Evolutionary conservation across 1,140 invertebrate species (phyloP).

Genomic region (Diachasmimorpha longicaudata): DNA sequence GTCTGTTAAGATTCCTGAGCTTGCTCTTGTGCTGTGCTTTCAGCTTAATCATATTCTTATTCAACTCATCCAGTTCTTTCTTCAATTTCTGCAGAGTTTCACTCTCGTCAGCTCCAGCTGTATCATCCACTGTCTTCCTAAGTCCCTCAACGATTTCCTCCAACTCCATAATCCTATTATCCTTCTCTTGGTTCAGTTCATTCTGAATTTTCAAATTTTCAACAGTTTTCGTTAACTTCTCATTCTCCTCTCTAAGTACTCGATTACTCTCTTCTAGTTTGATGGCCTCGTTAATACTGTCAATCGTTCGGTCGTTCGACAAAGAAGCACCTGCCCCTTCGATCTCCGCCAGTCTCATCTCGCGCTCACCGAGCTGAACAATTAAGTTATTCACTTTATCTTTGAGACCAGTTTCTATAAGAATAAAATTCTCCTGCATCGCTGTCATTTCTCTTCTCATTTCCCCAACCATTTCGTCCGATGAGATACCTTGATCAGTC

Average conservation of each 20-base stretch:
- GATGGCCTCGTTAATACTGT: conserved; percentile 43
- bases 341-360: conserved; percentile 50
- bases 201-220: conserved; percentile 47
- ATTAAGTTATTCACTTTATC: conserved; percentile 54
- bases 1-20: conserved; percentile 83
- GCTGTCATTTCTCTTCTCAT: conserved; percentile 67
- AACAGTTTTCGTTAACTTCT: conserved; percentile 49
- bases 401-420: conserved; percentile 60
- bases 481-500: conserved; percentile 45
- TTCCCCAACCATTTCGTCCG: conserved; percentile 61
- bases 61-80: conserved; percentile 75
- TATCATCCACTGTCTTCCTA: conserved; percentile 43
- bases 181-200: conserved; percentile 45
- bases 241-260: conserved; percentile 51
- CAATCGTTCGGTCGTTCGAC: conserved; percentile 34
- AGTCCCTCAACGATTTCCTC: conserved; percentile 52
- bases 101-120: conserved; percentile 40
- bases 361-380: conserved; percentile 51
- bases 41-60: conserved; percentile 84
- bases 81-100: conserved; percentile 62
- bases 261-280: conserved; percentile 47
- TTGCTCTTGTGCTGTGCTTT: conserved; percentile 82
- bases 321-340: conserved; percentile 40
- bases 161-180: conserved; percentile 55
- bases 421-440: conserved; percentile 67